Base-by-base conservation (phyloP, 2,113 vertebrate genomes). In the Gasterosteus nipponicus region DNA sequence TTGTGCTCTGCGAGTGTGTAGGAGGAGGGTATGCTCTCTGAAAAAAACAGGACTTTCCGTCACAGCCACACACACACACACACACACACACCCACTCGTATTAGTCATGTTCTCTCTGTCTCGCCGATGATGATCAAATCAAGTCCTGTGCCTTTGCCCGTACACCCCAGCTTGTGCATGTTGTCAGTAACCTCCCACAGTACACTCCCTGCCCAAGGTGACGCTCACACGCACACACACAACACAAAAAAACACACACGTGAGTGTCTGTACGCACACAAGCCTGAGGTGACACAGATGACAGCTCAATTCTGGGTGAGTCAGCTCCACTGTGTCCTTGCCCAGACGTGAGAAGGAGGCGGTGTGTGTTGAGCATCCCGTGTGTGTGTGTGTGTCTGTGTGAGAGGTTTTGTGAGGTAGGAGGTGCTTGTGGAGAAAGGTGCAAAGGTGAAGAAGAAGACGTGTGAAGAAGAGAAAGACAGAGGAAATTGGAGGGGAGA, bases 301-400 rank as follows among this genome's bases (percentile, higher is more conserved):
- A 93, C 93, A 91, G 85, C 92, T 92, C 86, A 91, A 87, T 92
- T 92, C 84, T 89, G 89, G 71, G 86, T 94, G 92, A 93, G 85
- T 93, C 92, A 94, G 91, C 89, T 85, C 56, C 77, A 86, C 75
- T 74, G 83, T 88, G 93, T 90, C 92, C 92, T 94, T 93, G 91
- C 80, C 88, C 81, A 92, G 89, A 91, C 86, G 90, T 77, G 82
- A 89, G 83, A 88, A 89, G 82, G 87, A 86, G 82, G 85, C 66
- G 77, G 73, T 87, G 86, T 87, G 87, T 63, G 57, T 60, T 73
- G 73, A 38, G 33, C 79, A 60, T 77, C 35, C 16, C 69, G 0
- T 59, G 11, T 75, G 58, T 77, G 69, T 65, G 64, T 53, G 12
- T 56, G 61, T 73, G 41, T 56, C 47, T 65, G 51, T 35, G 42